Percentiles rank a stretch among this genome's conserved stretches.
Conservation (phyloP, 2,113 vertebrate genomes). For the Mola mola region DNA sequence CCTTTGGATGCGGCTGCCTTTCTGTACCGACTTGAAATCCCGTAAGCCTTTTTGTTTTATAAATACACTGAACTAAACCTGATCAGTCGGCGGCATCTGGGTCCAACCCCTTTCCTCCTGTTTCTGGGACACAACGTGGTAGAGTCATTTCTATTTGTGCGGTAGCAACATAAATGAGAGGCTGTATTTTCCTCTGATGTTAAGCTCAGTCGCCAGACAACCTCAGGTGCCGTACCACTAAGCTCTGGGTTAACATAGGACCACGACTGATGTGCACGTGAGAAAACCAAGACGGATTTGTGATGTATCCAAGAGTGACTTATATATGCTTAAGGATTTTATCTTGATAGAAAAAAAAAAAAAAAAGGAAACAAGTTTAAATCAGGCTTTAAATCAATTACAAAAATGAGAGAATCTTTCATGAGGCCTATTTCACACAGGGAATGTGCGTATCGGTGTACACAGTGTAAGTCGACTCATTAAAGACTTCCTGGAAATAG, state of each 20-base stretch:
- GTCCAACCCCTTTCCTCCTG: not conserved
- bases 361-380: too few species aligned
- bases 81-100: not conserved
- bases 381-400: slow-evolving; percentile 1
- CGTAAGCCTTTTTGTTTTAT: too few species aligned
- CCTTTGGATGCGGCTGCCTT: not conserved
- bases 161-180: not conserved
- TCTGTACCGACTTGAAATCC: not conserved
- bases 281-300: not conserved
- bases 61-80: not conserved
- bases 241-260: not conserved
- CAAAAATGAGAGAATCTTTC: slow-evolving; percentile 1
- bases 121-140: not conserved
- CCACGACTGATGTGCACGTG: not conserved
- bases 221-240: not conserved
- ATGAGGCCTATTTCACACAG: not conserved
- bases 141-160: not conserved
- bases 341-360: not conserved
- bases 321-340: not conserved
- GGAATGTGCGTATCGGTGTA: too few species aligned
- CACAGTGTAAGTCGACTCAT: too few species aligned
- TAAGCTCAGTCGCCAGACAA: not conserved
- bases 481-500: too few species aligned
- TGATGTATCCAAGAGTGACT: not conserved
- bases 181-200: not conserved